A percentile compares a stretch with the other conserved stretches of the same genome.
Evolutionary conservation across 2,797 vertebrate species (phyloP).

Genomic region (Oreonectes daqikongensis): DNA sequence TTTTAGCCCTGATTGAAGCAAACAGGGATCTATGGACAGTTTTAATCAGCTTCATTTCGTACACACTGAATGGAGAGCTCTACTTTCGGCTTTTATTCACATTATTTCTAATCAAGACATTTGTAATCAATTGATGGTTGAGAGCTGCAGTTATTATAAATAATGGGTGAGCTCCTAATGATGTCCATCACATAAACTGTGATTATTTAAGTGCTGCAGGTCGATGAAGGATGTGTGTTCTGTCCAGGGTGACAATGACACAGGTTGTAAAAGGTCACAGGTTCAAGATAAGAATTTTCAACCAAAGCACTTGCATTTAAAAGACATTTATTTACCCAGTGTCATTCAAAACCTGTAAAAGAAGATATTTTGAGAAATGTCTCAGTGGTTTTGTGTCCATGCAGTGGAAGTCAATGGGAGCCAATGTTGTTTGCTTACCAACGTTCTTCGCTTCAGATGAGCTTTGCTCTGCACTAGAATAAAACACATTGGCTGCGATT

Average conservation of each 20-base stretch:
- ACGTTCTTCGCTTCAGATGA: neutral
- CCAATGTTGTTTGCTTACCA: too few relatives aligned
- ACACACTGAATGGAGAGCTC: neutral
- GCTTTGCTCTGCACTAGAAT: slow-evolving; percentile 1
- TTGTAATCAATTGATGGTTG: slow-evolving; percentile 19
- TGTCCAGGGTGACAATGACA: neutral
- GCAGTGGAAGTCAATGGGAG: too few relatives aligned
- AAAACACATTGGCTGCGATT: neutral
- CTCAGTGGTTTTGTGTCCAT: too few relatives aligned
- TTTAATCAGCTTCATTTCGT: slow-evolving; percentile 25
- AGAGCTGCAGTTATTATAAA: slow-evolving; percentile 21
- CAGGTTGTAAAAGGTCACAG: neutral
- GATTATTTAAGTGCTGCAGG: slow-evolving; percentile 15
- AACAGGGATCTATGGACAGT: slow-evolving; percentile 15
- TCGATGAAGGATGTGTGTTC: neutral
- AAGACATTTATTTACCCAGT: too few relatives aligned
- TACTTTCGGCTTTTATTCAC: slow-evolving; percentile 1
- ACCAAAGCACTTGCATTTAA: too few relatives aligned
- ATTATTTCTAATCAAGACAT: slow-evolving; percentile 36
- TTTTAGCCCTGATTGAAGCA: slow-evolving; percentile 26
- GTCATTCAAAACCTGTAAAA: too few relatives aligned
- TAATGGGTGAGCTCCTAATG: slow-evolving; percentile 27
- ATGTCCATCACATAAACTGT: slow-evolving; percentile 15
- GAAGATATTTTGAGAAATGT: too few relatives aligned
- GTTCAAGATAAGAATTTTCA: neutral